Evolutionary conservation across 2,113 vertebrate species (phyloP), one percentile per base, ranked within the genome.

Genomic region (Chaetorhynchus papuensis): DNA sequence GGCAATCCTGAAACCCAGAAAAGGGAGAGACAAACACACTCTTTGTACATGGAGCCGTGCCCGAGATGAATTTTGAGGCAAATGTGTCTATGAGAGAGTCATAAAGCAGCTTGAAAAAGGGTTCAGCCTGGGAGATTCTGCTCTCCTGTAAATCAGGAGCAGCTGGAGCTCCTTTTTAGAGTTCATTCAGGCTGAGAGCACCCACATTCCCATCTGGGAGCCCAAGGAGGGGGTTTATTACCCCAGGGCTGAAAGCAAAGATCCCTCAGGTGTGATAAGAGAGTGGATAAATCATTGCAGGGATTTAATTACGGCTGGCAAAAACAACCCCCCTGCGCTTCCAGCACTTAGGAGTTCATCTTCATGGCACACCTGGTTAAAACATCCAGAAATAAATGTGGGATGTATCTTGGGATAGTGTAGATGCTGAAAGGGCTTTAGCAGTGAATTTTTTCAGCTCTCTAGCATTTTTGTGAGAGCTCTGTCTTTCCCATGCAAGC

Each of bases 201-300:
- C 68, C 82, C 45, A 24, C 11, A 0, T 27, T 8, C 82, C 74
- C 79, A 33, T 26, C 68, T 61, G 49, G 65, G 82, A 81, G 52
- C 66, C 41, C 81, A 59, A 76, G 49, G 65, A 81, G 23, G n/a
- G n/a, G 31, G 7, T 95, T 78, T 23, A 31, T 64, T 72, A 68
- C 70, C 63, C 45, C 28, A 72, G 41, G 79, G 80, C 26, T 94
- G 97, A 64, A 66, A 92, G 77, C 54, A 85, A 93, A 87, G 31
- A 42, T 45, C 65, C 59, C 75, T 91, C 77, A 78, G 97, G 95
- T 89, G 96, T 69, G 95, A 94, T 47, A 86, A 93, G 41, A 9
- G 72, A 90, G 93, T 83, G 86, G 86, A 96, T 5, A 37, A 61
- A 61, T 61, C 37, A 37, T 4, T 19, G 19, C 56, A 96, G 93